A percentile compares a stretch with the other conserved stretches of the same genome.
phyloP scores from a whole-genome alignment of 2,113 vertebrate species.

The Megalops atlanticus region DNA sequence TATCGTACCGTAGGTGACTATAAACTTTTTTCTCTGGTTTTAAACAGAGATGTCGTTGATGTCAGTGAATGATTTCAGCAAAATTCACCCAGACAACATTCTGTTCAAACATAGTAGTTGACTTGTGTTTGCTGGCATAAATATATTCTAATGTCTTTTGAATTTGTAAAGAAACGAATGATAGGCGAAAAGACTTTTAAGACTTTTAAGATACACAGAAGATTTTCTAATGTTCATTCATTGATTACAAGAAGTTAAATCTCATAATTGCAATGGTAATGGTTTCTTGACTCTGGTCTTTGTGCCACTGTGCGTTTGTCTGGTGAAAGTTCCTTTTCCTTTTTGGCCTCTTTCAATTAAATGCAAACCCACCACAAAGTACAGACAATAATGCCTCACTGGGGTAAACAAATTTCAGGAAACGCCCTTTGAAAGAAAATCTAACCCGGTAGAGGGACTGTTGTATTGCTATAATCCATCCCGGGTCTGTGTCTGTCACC shows the following conservation, averaged over 20 bases:
- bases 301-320: constrained; percentile 12
- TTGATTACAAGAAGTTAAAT: constrained; percentile 6
- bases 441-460: neutral
- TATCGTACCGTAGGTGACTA: no score
- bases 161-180: no score
- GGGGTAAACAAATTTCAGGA: constrained; percentile 25
- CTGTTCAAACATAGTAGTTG: no score
- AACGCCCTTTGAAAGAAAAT: constrained; percentile 33
- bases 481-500: constrained; percentile 14
- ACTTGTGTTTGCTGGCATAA: no score
- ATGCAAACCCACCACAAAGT: constrained; percentile 13
- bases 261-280: constrained; percentile 4
- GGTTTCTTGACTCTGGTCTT: constrained; percentile 19
- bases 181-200: no score
- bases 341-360: constrained; percentile 21
- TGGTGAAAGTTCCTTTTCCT: constrained; percentile 18
- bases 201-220: no score
- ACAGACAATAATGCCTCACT: constrained; percentile 16
- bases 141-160: no score
- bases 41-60: no score
- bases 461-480: constrained; percentile 35
- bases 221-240: no score
- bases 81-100: no score
- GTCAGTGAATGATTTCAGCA: no score
- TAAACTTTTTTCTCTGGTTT: no score